Conservation (phyloP, 2,113 vertebrate species). For the Callopanchax toddi region DNA sequence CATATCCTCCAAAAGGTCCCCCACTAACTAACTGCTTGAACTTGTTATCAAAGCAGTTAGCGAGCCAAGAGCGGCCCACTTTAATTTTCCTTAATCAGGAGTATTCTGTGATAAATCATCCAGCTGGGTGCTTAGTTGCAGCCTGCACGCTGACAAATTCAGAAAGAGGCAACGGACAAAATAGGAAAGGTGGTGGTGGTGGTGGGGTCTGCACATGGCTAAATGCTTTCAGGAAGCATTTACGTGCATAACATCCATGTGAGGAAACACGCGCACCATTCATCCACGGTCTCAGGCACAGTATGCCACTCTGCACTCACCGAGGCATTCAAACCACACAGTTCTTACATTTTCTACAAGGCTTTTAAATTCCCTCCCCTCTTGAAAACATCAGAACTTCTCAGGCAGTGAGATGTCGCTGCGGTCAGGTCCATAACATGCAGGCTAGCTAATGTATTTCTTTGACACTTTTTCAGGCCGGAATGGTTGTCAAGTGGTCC, state of each 20-base stretch:
- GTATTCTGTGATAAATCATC: constrained; percentile 77
- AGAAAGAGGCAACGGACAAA: constrained; percentile 50
- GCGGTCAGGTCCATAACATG: constrained; percentile 6
- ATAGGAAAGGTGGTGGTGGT: too few species aligned
- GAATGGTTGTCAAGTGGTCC: constrained; percentile 37
- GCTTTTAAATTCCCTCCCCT: constrained; percentile 17
- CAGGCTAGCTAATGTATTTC: constrained; percentile 36
- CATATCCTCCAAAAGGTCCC: constrained; percentile 58
- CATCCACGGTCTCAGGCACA: constrained; percentile 37
- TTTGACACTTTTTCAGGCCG: constrained; percentile 49
- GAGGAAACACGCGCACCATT: constrained; percentile 28
- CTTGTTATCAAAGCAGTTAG: constrained; percentile 79
- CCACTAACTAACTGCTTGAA: constrained; percentile 70
- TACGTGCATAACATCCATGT: constrained; percentile 29
- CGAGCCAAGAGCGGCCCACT: constrained; percentile 64
- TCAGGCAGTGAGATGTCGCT: constrained; percentile 1
- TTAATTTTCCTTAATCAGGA: constrained; percentile 78
- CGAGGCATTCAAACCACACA: constrained; percentile 39
- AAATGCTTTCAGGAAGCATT: constrained; percentile 56
- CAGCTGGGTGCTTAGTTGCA: constrained; percentile 64
- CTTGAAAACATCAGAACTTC: constrained; percentile 11
- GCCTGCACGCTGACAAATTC: constrained; percentile 53
- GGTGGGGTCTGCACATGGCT: constrained; percentile 60
- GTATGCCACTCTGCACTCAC: constrained; percentile 43
- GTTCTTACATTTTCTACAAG: constrained; percentile 25